These are phyloP conservation scores for Cartodere bifasciata DNA, from an alignment of 2,888 invertebrate genomes.

Conservation along the genomic window DNA sequence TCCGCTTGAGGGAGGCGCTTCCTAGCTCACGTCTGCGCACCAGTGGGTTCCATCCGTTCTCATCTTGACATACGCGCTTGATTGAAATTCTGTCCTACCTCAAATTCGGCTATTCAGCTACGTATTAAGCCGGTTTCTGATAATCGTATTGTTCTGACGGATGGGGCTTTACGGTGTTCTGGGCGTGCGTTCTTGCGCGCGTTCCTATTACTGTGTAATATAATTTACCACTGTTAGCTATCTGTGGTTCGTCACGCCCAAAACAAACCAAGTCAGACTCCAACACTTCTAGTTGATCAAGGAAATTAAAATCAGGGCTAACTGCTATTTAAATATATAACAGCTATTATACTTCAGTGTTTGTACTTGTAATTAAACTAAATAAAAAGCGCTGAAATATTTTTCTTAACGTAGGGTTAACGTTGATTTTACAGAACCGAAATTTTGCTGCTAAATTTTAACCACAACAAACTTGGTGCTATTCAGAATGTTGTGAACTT, in stretches of 20 bases:
- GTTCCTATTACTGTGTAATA: conserved; percentile 29
- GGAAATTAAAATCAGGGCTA: no score
- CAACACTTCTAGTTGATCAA: conserved; percentile 33
- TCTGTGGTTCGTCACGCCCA: conserved; percentile 32
- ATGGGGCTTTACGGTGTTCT: conserved; percentile 11
- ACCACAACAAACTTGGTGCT: no score
- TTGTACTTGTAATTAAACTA: no score
- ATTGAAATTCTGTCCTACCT: conserved; percentile 7
- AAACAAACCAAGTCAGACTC: conserved; percentile 30
- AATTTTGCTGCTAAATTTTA: no score
- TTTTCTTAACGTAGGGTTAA: no score
- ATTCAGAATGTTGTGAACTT: no score
- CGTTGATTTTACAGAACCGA: no score
- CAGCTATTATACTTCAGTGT: no score
- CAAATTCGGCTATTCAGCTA: conserved; percentile 11
- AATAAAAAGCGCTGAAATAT: no score
- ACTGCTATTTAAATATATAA: no score
- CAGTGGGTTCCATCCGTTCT: neutral
- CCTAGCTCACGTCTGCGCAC: neutral
- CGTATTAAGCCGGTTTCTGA: no score
- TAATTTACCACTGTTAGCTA: conserved; percentile 23
- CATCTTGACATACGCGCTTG: conserved; percentile 4
- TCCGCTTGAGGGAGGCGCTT: conserved; percentile 7
- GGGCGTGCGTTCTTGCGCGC: conserved; percentile 25
- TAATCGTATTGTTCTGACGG: conserved; percentile 9